Conservation (phyloP, 2,888 invertebrate species). For the Sminthurides aquaticus region DNA sequence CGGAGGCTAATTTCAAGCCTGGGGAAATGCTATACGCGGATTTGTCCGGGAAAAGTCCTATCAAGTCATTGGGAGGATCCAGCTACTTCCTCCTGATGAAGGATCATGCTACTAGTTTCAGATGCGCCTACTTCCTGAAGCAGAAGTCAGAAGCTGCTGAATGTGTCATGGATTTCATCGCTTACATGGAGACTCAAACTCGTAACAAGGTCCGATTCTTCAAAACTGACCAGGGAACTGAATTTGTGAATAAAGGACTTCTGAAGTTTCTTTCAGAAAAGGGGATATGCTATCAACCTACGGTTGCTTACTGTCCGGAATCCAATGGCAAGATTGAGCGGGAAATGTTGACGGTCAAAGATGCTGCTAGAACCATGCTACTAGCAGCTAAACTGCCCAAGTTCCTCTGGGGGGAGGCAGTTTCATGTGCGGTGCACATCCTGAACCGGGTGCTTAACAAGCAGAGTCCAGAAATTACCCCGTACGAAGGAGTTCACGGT, state of each 20-base stretch:
- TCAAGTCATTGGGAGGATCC: not conserved
- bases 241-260: not conserved
- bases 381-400: constrained; percentile 38
- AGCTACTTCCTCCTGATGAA: constrained; percentile 1
- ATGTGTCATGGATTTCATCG: not conserved
- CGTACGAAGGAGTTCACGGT: constrained; percentile 39
- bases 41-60: not conserved
- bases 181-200: not conserved
- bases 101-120: constrained; percentile 1
- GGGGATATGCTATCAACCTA: not conserved
- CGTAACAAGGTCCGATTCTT: not conserved
- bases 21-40: constrained; percentile 6
- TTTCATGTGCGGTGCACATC: constrained; percentile 45
- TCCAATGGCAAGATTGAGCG: not conserved
- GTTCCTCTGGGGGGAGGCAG: constrained; percentile 46
- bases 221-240: not conserved
- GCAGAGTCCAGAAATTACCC: constrained; percentile 30
- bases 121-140: not conserved
- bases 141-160: not conserved
- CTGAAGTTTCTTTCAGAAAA: not conserved
- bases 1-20: not conserved
- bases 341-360: no score
- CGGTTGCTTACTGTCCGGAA: not conserved
- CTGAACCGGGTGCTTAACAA: constrained; percentile 37
- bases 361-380: constrained; percentile 44